Base-by-base conservation (phyloP, 2,113 vertebrate species). In the Triplophysa dalaica region DNA sequence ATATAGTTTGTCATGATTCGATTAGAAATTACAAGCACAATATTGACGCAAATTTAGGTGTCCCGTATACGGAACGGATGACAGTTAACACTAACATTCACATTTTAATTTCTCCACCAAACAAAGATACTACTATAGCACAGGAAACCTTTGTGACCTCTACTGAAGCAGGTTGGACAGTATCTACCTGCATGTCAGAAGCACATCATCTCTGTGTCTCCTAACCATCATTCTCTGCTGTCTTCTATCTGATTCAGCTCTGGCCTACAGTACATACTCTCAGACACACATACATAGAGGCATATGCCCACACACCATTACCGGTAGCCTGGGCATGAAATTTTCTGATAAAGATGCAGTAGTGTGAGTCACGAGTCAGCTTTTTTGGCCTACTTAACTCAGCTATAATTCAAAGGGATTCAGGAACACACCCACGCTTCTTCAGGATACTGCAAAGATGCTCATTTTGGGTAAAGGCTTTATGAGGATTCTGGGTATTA, bases 361-460 rank as follows among this genome's bases (percentile, higher is more conserved):
- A 84, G 79, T 80, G 87, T 90, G 89, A 89, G 89, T 91, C 90
- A 91, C 82, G 84, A 86, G 87, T 74, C 83, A 78, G 85, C 84
- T 92, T 92, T 92, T 92, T 90, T 92, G 90, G 91, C 90, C 90
- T 87, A 91, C 87, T 93, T 91, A 93, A 89, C 86, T 88, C 33
- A 38, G 33, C 33, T 5, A 38, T 38, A 38, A 38, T 38, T 38
- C 85, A 90, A 84, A 70, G 8, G 38, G 41, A 78, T 63, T 75
- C 24, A 62, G 29, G 26, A 33, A 45, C 54, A 48, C 48, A 22
- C 7, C 11, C 43, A 22, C 8, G 2, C 70, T 22, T n/a, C 48
- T 54, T 48, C 4, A 8, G 48, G 29, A 72, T 38, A 56, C 10
- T 52, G 3, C 56, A 17, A 9, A 21, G 7, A 70, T 70, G 43